A percentile compares a stretch with the other conserved stretches of the same genome.
Evolutionary conservation across 2,888 invertebrate genomes (phyloP).

Genomic region (Synergus japonicus): DNA sequence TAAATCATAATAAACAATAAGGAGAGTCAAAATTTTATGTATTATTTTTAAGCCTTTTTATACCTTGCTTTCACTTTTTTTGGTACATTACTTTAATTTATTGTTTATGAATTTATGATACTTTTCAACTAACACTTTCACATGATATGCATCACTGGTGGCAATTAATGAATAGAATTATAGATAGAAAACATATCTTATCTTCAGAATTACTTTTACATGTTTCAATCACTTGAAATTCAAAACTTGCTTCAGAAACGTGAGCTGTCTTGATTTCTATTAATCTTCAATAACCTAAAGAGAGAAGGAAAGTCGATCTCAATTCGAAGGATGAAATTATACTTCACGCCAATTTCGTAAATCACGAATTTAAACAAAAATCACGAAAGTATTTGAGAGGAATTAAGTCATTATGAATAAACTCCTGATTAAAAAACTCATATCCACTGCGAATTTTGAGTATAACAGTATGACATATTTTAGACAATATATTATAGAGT

Average conservation of each 20-base stretch:
- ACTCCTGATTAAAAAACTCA: too few species aligned
- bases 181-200: neutral
- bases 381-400: neutral
- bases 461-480: too few species aligned
- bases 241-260: neutral
- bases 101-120: neutral
- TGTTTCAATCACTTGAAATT: neutral
- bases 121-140: too few species aligned
- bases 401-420: neutral
- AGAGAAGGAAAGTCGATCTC: conserved; percentile 17
- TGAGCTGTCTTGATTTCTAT: conserved; percentile 18
- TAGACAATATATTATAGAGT: neutral
- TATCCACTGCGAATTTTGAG: too few species aligned
- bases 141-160: too few species aligned
- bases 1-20: neutral
- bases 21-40: neutral
- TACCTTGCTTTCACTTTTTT: neutral
- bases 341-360: conserved; percentile 14
- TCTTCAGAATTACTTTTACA: conserved; percentile 1
- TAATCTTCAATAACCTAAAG: neutral
- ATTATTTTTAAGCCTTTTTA: neutral
- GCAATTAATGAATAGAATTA: neutral
- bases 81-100: neutral
- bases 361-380: neutral
- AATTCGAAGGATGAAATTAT: neutral